Percentiles rank a stretch among this genome's conserved stretches.
Evolutionary conservation across 2,797 vertebrate genomes (phyloP).

Genomic region (Thripadectes ignobilis): DNA sequence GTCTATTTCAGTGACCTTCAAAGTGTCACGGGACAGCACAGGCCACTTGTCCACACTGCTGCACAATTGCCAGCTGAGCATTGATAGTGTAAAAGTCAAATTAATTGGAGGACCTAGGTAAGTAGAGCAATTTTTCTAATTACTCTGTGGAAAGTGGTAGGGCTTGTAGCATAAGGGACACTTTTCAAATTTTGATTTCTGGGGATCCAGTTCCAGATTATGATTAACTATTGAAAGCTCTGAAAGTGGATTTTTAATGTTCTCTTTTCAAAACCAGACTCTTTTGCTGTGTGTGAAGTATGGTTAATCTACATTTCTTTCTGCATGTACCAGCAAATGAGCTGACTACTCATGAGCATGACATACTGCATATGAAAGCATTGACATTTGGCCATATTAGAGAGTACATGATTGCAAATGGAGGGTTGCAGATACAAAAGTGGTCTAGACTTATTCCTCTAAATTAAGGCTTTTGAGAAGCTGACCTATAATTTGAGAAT

Average conservation of each 20-base stretch:
- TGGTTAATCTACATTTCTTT: not conserved
- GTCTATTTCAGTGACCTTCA: slow-evolving; percentile 44
- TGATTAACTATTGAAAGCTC: not conserved
- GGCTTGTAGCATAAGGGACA: not conserved
- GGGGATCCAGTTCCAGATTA: not conserved
- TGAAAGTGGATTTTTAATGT: not conserved
- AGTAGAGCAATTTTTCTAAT: not conserved
- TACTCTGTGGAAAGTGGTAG: not conserved
- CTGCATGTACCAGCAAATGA: not conserved
- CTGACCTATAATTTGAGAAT: not conserved
- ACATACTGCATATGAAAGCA: not conserved
- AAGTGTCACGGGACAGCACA: not conserved
- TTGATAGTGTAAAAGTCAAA: slow-evolving; percentile 36
- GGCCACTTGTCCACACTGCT: slow-evolving; percentile 35
- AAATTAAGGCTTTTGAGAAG: not conserved
- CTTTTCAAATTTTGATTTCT: not conserved
- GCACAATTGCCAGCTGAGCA: slow-evolving; percentile 51
- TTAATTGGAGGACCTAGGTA: slow-evolving; percentile 65
- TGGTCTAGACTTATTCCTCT: not conserved
- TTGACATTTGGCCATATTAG: not conserved
- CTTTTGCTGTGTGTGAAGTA: not conserved
- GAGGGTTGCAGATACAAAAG: not conserved
- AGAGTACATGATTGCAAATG: not conserved
- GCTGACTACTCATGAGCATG: not conserved
- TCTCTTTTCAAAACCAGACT: not conserved